Evolutionary conservation across 2,888 invertebrate species (phyloP), one percentile per base, ranked within the genome.

Genomic region (Cheilosia pagana): DNA sequence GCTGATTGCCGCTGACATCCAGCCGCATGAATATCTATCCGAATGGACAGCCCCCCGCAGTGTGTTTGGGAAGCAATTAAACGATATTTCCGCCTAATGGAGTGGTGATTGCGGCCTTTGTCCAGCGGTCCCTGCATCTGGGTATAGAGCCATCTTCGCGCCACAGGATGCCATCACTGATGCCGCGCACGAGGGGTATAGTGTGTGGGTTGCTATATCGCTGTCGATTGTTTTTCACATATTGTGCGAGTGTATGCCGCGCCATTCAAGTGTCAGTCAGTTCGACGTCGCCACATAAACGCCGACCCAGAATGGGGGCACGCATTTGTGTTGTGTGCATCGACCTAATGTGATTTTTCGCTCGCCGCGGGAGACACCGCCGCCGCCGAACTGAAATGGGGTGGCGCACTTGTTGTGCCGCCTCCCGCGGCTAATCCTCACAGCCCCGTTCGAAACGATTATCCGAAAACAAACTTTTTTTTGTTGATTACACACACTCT

Each of bases 41-140:
- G 3, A 35, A 35, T 60, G 50, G 52, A 23, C 68, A 72, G 87
- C 88, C 89, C 86, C 90, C 89, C 87, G 90, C 88, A 88, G 91
- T 87, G 89, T 89, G 86, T 89, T 90, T 90, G 90, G 90, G 90
- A 89, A 89, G 91, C 91, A 91, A 91, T 92, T 91, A 91, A 91
- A 90, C 88, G 89, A 90, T 91, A 91, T 91, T 91, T 91, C 90
- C 90, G 89, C 89, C 90, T 91, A 92, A 92, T 91, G 91, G 91
- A 89, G 90, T 87, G 89, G 90, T 86, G 74, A 86, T 82, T 77
- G 86, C 77, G 68, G 43, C 35, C 35, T 74, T 67, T 62, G 45
- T 62, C 19, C 41, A 39, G 16, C 41, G 57, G 55, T 57, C 43
- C 16, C 23, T 23, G 28, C 60, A 70, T 70, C n/a, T 63, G 45